A percentile compares a stretch with the other conserved stretches of the same genome.
Evolutionary conservation across 2,113 vertebrate genomes (phyloP).

Genomic region (Lepidothrix coronata): DNA sequence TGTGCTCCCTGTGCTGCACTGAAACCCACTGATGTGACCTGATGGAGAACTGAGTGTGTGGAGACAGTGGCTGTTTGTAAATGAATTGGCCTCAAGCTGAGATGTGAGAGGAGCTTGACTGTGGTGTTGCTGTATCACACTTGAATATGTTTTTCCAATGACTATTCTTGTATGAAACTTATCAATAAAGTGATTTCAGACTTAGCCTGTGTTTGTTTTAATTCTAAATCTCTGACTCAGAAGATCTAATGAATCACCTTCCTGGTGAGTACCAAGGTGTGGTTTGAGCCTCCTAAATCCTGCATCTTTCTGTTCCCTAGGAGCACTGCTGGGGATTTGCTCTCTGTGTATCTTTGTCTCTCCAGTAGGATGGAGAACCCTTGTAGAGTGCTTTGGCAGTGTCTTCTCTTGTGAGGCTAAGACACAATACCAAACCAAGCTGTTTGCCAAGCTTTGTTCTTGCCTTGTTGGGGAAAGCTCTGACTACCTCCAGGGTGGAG

Average conservation of each 20-base stretch:
- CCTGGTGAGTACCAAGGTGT: not conserved
- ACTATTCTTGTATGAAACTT: not conserved
- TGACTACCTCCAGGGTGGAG: not conserved
- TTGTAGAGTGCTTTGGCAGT: not conserved
- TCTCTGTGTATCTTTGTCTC: not conserved
- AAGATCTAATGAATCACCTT: not conserved
- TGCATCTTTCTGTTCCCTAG: not conserved
- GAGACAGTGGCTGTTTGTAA: not conserved
- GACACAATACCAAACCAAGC: not conserved
- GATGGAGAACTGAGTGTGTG: not conserved
- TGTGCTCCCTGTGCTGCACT: not conserved
- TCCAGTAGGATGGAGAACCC: not conserved
- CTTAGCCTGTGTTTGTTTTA: not conserved
- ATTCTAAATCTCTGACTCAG: not conserved
- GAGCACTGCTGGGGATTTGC: not conserved
- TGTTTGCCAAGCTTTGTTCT: not conserved
- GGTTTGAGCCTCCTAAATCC: not conserved
- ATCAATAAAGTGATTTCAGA: constrained; percentile 42
- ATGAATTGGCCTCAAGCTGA: not conserved
- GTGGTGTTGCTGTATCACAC: not conserved
- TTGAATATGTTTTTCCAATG: not conserved
- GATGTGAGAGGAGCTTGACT: not conserved
- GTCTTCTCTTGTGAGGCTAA: not conserved
- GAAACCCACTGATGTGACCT: not conserved
- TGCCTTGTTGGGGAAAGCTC: not conserved